These are phyloP conservation scores for Cyphomyrus discorhynchus DNA, from an alignment of 2,113 vertebrate genomes.

Conservation along the genomic window DNA sequence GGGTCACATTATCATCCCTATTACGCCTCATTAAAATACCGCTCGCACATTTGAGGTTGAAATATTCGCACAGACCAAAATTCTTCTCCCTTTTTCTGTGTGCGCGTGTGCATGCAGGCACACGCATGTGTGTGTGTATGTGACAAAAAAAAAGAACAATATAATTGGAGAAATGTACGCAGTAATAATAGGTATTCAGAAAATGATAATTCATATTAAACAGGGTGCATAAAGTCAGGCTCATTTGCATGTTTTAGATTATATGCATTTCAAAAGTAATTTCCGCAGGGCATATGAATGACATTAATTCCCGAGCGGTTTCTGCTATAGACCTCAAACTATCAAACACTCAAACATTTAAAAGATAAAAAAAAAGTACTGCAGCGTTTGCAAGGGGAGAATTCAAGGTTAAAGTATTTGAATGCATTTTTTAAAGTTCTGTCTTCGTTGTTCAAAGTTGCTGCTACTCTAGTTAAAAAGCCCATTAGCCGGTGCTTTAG, in stretches of 20 bases:
- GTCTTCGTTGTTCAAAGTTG: constrained; percentile 65
- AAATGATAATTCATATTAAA: constrained; percentile 99
- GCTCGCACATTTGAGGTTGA: constrained; percentile 51
- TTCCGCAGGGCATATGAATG: constrained; percentile 95
- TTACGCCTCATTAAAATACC: constrained; percentile 69
- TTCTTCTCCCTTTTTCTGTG: not conserved
- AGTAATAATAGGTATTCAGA: constrained; percentile 98
- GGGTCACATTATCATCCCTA: constrained; percentile 67
- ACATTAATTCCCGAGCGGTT: constrained; percentile 89
- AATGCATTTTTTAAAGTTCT: constrained; percentile 68
- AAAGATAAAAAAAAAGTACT: constrained; percentile 63
- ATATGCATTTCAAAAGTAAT: constrained; percentile 99
- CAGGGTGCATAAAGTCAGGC: constrained; percentile 94
- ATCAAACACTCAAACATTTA: constrained; percentile 78
- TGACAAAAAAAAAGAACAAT: constrained; percentile 85
- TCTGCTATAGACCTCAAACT: constrained; percentile 70
- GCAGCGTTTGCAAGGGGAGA: constrained; percentile 64
- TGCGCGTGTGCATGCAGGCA: constrained; percentile 35
- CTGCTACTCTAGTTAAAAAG: constrained; percentile 46
- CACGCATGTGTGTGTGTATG: constrained; percentile 53
- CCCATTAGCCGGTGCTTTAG: constrained; percentile 41
- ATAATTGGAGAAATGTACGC: constrained; percentile 94
- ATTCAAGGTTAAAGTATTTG: constrained; percentile 75
- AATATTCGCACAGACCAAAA: constrained; percentile 27
- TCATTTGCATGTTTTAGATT: constrained; percentile 99